Percentiles rank a stretch among this genome's conserved stretches.
These are phyloP conservation scores for Micromys minutus DNA, from an alignment of 2,113 vertebrate genomes.

Conservation along the genomic window DNA sequence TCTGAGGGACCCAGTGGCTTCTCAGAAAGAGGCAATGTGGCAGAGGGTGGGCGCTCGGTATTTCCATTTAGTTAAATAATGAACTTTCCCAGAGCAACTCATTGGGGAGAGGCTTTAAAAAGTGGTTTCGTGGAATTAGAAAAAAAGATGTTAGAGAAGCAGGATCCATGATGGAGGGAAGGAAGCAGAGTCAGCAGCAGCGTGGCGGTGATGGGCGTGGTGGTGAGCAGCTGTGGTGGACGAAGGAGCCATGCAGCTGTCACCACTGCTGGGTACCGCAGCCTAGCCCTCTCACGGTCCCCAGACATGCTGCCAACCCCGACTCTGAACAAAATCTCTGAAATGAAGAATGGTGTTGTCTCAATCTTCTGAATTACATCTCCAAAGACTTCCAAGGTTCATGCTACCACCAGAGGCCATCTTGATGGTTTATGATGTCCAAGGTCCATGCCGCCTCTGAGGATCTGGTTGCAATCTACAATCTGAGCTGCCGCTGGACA, in stretches of 20 bases:
- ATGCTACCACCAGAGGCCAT: background rate
- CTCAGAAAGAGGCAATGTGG: background rate
- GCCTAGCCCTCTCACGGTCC: background rate
- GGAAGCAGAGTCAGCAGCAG: background rate
- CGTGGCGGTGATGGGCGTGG: background rate
- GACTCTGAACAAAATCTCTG: background rate
- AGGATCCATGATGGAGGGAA: background rate
- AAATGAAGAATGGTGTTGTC: no score
- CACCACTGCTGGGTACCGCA: background rate
- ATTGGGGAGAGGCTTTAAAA: background rate
- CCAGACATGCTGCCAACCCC: background rate
- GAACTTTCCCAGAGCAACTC: background rate
- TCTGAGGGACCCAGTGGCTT: background rate
- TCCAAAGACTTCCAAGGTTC: background rate
- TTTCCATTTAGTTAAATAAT: background rate
- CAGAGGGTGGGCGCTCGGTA: background rate
- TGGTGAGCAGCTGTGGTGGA: background rate
- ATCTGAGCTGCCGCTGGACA: background rate
- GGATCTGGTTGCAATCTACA: background rate
- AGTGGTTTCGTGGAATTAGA: background rate
- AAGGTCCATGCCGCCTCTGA: background rate
- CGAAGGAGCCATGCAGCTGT: background rate
- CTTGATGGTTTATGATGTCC: background rate
- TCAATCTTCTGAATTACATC: background rate
- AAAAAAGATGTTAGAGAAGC: background rate